A percentile compares a stretch with the other conserved stretches of the same genome.
These are phyloP conservation scores for Hyaena hyaena DNA, from an alignment of 2,113 vertebrate species.

Conservation along the genomic window DNA sequence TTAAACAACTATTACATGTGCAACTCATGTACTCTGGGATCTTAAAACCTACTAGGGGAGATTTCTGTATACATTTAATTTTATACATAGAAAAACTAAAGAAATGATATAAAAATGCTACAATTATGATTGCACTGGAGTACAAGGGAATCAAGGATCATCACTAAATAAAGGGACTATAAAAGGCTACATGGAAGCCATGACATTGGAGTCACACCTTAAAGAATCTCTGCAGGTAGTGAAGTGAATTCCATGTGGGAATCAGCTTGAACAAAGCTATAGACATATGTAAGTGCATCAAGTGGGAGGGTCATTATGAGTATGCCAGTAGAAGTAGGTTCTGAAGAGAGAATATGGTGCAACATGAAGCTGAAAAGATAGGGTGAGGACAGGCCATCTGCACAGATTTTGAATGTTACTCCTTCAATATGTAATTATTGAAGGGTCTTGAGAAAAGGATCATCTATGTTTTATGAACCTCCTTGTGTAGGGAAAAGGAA, in stretches of 20 bases:
- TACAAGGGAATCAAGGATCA: neutral
- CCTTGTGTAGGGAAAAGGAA: neutral
- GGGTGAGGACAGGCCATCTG: too few species aligned
- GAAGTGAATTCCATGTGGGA: neutral
- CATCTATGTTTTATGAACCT: neutral
- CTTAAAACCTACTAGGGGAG: neutral
- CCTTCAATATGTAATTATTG: neutral
- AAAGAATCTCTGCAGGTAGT: neutral
- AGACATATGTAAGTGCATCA: fast-evolving
- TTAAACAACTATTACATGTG: neutral
- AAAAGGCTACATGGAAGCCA: neutral
- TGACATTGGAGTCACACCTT: neutral
- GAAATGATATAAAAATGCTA: neutral
- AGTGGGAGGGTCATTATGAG: neutral
- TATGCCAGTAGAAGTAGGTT: neutral
- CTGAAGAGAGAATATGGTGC: too few species aligned
- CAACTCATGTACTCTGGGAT: neutral
- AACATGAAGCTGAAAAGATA: neutral
- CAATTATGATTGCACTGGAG: neutral
- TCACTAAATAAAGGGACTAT: neutral
- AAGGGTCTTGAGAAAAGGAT: neutral
- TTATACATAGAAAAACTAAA: neutral
- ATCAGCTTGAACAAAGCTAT: neutral
- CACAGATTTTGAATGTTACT: neutral
- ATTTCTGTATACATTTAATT: neutral